These are phyloP conservation scores for Bufo bufo DNA, from an alignment of 2,113 vertebrate genomes.

Conservation along the genomic window DNA sequence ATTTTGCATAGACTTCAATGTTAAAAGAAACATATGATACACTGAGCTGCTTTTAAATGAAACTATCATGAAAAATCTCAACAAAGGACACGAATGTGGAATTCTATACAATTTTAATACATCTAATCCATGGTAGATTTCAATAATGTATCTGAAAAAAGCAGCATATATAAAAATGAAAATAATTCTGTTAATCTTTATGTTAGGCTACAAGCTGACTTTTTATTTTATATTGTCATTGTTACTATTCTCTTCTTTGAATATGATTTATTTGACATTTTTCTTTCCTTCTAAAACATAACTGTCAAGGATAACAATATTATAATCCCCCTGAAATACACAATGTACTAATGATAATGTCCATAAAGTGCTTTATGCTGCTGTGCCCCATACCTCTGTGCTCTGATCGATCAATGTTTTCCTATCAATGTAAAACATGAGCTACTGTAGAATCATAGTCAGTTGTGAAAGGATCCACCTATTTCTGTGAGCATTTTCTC, in stretches of 20 bases:
- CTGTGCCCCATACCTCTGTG: background rate
- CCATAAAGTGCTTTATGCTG: background rate
- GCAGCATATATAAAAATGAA: background rate
- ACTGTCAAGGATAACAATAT: slow-evolving; percentile 19
- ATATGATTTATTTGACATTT: slow-evolving; percentile 24
- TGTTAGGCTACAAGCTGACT: background rate
- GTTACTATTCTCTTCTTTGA: slow-evolving; percentile 1
- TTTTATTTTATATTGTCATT: slow-evolving; percentile 3
- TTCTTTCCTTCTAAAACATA: background rate
- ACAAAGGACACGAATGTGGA: background rate
- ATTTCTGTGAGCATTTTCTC: background rate
- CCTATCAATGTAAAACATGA: background rate
- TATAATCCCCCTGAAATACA: slow-evolving; percentile 16
- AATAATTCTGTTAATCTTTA: background rate
- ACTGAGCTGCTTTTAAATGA: background rate
- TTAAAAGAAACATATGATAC: no score
- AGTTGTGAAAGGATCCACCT: background rate
- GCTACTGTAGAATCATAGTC: background rate
- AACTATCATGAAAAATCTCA: background rate
- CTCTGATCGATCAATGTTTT: slow-evolving; percentile 12
- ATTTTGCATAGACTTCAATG: no score
- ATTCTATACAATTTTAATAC: background rate
- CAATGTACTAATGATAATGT: slow-evolving; percentile 14
- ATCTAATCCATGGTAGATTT: background rate
- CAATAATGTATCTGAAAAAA: background rate